phyloP scores from a whole-genome alignment of 2,113 vertebrate species.

The Chloroceryle aenea region DNA sequence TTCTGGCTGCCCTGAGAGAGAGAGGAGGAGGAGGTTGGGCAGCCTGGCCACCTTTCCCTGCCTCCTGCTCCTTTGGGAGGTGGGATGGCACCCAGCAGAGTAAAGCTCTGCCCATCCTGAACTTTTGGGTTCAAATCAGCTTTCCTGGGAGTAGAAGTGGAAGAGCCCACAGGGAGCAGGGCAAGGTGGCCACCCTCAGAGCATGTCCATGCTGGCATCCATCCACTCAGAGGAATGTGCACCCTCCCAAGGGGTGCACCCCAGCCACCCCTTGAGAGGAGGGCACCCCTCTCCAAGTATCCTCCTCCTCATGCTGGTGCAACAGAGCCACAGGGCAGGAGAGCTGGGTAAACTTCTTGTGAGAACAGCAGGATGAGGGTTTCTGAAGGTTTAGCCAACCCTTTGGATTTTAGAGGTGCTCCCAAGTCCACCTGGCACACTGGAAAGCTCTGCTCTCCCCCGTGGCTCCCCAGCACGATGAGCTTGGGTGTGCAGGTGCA shows the following conservation, averaged over 20 bases:
- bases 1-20: not conserved
- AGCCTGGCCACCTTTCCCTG: not conserved
- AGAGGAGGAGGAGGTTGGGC: not conserved
- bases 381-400: not conserved
- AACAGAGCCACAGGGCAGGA: not conserved
- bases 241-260: not conserved
- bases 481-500: not conserved
- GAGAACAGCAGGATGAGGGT: accelerated
- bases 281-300: not conserved
- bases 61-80: not conserved
- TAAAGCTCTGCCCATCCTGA: accelerated
- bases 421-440: no score
- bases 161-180: not conserved
- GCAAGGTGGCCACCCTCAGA: not conserved
- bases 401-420: not conserved
- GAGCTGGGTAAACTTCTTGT: not conserved
- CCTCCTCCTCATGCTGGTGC: not conserved
- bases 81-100: not conserved
- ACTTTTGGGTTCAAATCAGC: not conserved
- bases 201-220: accelerated
- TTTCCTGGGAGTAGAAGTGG: not conserved
- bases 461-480: accelerated
- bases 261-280: not conserved
- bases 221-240: not conserved
- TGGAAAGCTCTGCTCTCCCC: not conserved